Evolutionary conservation across 2,888 invertebrate species (phyloP).

Genomic region (Brenthis daphne): DNA sequence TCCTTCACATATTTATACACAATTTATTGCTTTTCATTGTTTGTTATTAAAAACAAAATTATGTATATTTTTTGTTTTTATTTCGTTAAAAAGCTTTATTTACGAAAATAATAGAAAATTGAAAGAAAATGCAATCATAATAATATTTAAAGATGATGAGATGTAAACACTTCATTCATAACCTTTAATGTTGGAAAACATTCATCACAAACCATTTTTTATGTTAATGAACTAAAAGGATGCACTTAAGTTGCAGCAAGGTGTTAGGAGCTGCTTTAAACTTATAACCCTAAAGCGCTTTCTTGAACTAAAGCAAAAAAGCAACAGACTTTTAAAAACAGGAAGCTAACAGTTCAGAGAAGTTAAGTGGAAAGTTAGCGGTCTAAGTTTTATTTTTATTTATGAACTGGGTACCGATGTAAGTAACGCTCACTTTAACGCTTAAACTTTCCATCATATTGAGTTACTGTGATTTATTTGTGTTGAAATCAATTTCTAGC

Average conservation of each 20-base stretch:
- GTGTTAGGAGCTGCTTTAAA: slow-evolving; percentile 76
- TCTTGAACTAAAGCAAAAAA: slow-evolving; percentile 66
- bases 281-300: slow-evolving; percentile 71
- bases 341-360: slow-evolving; percentile 76
- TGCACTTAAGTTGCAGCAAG: slow-evolving; percentile 53
- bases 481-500: slow-evolving; percentile 38
- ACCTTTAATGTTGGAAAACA: slow-evolving; percentile 6
- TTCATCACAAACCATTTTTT: slow-evolving; percentile 31
- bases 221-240: slow-evolving; percentile 43
- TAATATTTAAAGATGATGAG: no score
- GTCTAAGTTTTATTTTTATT: slow-evolving; percentile 67
- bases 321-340: slow-evolving; percentile 72
- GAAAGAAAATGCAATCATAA: neutral
- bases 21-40: neutral
- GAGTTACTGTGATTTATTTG: slow-evolving; percentile 34
- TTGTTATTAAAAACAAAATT: neutral
- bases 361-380: slow-evolving; percentile 78
- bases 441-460: slow-evolving; percentile 41
- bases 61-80: neutral
- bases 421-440: slow-evolving; percentile 58
- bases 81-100: neutral
- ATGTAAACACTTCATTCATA: no score
- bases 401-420: slow-evolving; percentile 60
- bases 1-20: slow-evolving; percentile 6
- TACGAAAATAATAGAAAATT: neutral